Evolutionary conservation across 2,797 vertebrate genomes (phyloP).

Genomic region (Cottoperca gobio): DNA sequence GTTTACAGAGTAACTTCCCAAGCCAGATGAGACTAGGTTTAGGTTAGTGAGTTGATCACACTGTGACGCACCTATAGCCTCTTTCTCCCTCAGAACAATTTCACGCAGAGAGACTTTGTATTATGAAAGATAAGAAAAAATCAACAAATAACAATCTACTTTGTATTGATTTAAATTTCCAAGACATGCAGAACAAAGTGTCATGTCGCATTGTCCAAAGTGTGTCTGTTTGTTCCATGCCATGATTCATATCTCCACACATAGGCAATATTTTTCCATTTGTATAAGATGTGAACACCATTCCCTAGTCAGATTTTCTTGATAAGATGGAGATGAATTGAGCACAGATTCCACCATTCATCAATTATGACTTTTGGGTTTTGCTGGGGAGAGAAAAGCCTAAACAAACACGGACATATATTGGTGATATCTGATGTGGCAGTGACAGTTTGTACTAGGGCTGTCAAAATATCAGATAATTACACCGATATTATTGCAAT

Average conservation of each 20-base stretch:
- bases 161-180: neutral
- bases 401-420: constrained; percentile 17
- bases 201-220: neutral
- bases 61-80: neutral
- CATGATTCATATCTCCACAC: neutral
- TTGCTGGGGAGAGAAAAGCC: neutral
- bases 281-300: neutral
- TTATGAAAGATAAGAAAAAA: neutral
- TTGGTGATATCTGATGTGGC: constrained; percentile 20
- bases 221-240: no score
- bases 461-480: no score
- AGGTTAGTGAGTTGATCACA: neutral
- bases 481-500: no score
- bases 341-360: neutral
- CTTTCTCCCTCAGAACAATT: neutral
- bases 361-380: constrained; percentile 2
- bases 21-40: constrained; percentile 7
- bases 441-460: neutral
- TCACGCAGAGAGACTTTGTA: neutral
- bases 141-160: neutral
- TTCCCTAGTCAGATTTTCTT: neutral
- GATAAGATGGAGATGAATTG: constrained; percentile 14
- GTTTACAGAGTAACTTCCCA: neutral
- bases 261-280: neutral
- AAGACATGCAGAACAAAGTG: neutral